Percentiles rank a stretch among this genome's conserved stretches.
These are phyloP conservation scores for Phylloscopus trochiloides DNA, from an alignment of 2,113 vertebrate species.

Conservation along the genomic window DNA sequence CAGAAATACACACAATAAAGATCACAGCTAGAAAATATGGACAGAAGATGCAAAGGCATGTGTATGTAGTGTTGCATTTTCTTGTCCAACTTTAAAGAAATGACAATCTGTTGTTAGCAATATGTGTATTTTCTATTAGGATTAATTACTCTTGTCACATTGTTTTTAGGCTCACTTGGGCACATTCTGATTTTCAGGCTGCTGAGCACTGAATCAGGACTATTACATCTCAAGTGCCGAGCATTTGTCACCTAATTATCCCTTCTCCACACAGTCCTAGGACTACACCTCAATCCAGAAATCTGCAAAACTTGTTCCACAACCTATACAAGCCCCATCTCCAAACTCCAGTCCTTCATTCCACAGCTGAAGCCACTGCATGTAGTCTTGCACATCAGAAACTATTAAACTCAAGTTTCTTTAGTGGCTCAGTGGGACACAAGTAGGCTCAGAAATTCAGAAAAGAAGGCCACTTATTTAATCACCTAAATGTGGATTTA, in stretches of 20 bases:
- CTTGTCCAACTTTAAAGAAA: background rate
- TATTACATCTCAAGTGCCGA: rapidly evolving
- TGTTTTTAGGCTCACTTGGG: background rate
- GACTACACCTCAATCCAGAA: background rate
- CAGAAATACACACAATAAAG: background rate
- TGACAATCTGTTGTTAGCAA: background rate
- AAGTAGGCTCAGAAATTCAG: background rate
- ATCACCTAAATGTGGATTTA: slow-evolving; percentile 2
- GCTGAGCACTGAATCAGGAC: background rate
- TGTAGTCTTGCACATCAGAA: background rate
- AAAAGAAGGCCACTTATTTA: slow-evolving; percentile 31
- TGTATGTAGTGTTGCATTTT: background rate
- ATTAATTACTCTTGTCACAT: background rate
- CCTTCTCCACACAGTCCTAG: background rate
- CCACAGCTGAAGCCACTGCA: background rate
- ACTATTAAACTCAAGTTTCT: background rate
- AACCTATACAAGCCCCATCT: background rate
- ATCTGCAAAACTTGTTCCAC: background rate
- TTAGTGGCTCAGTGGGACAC: background rate
- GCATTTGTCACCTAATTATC: rapidly evolving
- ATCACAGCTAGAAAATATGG: background rate
- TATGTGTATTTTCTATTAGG: background rate
- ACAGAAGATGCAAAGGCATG: background rate
- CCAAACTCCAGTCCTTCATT: background rate
- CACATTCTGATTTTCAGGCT: background rate